Conservation (phyloP, 2,797 vertebrate genomes). For the Cyprinodon diabolis region DNA sequence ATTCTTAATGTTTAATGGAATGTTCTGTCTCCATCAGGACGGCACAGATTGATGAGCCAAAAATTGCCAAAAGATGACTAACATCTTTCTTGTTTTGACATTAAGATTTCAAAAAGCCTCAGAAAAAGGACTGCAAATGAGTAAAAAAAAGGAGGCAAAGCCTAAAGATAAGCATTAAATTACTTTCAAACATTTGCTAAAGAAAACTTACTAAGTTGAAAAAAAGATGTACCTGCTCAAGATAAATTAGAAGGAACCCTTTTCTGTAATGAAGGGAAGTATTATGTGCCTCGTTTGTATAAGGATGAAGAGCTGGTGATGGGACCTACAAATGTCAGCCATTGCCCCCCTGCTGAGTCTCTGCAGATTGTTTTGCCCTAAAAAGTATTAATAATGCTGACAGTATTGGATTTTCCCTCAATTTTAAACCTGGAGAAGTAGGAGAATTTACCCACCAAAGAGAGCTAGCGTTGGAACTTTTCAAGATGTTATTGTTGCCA, state of each 20-base stretch:
- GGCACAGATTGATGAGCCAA: no score
- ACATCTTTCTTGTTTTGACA: no score
- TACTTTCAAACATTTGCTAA: background rate
- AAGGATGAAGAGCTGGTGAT: conserved; percentile 26
- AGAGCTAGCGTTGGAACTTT: conserved; percentile 13
- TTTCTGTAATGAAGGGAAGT: no score
- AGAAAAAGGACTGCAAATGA: no score
- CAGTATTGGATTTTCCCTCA: conserved; percentile 3
- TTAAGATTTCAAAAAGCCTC: no score
- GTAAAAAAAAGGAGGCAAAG: no score
- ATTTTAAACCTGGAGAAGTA: conserved; percentile 8
- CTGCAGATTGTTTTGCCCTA: conserved; percentile 20
- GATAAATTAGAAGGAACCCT: no score
- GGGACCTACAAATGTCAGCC: conserved; percentile 38
- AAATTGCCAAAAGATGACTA: no score
- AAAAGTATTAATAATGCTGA: conserved; percentile 43
- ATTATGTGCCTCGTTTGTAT: conserved; percentile 8
- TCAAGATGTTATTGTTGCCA: conserved; percentile 16
- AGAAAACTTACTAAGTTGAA: no score
- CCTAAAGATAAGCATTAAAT: background rate
- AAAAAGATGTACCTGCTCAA: no score
- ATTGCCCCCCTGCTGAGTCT: conserved; percentile 29
- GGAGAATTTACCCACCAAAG: background rate
- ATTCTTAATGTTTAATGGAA: no score
- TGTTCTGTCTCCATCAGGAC: no score